Conservation (phyloP, 2,113 vertebrate genomes). For the Accipiter virgatus region DNA sequence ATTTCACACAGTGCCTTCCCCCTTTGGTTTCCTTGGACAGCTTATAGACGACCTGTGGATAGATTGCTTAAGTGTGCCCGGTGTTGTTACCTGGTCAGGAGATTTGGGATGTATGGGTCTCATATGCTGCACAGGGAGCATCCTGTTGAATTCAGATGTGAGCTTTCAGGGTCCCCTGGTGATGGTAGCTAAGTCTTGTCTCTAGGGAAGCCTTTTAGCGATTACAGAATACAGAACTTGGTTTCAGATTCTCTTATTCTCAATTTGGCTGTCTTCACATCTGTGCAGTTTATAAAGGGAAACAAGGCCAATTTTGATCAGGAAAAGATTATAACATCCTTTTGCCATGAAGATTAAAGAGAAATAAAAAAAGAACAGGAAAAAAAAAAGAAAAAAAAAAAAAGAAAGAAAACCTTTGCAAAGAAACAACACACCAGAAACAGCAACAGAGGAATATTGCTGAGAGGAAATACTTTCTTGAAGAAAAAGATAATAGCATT, state of each 20-base stretch:
- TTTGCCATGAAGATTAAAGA: not conserved
- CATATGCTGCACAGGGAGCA: not conserved
- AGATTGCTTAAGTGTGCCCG: not conserved
- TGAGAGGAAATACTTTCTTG: not conserved
- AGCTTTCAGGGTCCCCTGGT: not conserved
- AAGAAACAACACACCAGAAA: not conserved
- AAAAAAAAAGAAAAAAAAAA: too few relatives aligned
- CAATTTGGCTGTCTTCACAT: not conserved
- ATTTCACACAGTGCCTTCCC: not conserved
- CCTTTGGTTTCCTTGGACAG: not conserved
- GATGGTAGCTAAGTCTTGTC: not conserved
- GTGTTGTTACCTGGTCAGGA: not conserved
- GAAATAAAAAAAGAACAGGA: not conserved
- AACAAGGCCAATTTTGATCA: not conserved
- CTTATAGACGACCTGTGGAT: not conserved
- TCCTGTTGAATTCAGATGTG: not conserved
- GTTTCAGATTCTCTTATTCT: not conserved
- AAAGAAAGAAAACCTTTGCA: not conserved
- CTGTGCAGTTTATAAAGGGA: not conserved
- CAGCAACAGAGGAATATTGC: not conserved
- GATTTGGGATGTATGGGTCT: not conserved
- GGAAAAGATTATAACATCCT: not conserved
- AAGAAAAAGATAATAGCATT: not conserved
- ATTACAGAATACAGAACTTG: not conserved
- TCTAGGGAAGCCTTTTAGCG: not conserved